phyloP scores from a whole-genome alignment of 2,113 vertebrate species.

The Cairina moschata region DNA sequence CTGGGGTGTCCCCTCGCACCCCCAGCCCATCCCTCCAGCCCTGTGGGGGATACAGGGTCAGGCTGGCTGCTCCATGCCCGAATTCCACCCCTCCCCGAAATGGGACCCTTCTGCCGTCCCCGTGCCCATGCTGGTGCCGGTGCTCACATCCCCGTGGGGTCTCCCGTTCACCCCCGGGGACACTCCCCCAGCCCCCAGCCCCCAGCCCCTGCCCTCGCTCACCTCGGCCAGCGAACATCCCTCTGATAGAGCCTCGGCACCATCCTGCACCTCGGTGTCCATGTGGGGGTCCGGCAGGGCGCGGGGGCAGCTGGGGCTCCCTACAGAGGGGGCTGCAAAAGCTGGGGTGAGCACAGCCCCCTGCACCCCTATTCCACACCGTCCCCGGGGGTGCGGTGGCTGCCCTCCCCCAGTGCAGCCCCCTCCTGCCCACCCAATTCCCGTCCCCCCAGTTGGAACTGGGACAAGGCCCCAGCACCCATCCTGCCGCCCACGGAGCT shows the following conservation, averaged over 20 bases:
- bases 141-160: accelerated
- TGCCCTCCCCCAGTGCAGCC: accelerated
- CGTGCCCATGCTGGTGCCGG: accelerated
- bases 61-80: accelerated
- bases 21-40: neutral
- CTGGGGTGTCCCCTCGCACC: accelerated
- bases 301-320: neutral
- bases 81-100: accelerated
- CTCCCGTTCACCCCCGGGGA: neutral
- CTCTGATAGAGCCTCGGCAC: neutral
- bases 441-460: neutral
- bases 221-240: neutral
- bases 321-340: neutral
- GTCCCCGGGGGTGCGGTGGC: too few relatives aligned
- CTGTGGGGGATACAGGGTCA: accelerated
- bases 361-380: too few relatives aligned
- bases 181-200: too few relatives aligned
- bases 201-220: neutral
- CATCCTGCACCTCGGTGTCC: neutral
- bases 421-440: neutral
- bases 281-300: neutral
- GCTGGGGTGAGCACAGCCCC: neutral
- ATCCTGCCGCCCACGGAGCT: neutral
- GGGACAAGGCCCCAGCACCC: accelerated
- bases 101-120: accelerated